Percentiles rank a stretch among this genome's conserved stretches.
phyloP scores from a whole-genome alignment of 2,888 invertebrate genomes.

The Nudaria mundana region DNA sequence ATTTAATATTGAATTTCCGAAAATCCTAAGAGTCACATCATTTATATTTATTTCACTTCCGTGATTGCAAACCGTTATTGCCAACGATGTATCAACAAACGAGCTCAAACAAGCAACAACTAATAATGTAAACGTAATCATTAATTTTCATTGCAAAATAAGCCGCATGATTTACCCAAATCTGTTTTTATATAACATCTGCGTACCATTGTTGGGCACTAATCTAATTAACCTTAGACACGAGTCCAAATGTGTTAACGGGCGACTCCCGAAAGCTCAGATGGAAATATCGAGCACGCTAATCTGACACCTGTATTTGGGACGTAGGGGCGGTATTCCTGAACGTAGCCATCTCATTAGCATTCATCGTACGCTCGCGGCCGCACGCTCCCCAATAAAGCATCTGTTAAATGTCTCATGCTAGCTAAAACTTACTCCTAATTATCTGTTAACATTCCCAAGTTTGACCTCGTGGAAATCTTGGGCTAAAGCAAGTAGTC shows the following conservation, averaged over 20 bases:
- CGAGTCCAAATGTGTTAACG: conserved; percentile 78
- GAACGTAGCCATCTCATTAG: conserved; percentile 62
- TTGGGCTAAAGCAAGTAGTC: conserved; percentile 60
- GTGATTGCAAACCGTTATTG: conserved; percentile 3
- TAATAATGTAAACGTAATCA: conserved; percentile 9
- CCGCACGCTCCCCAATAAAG: conserved; percentile 75
- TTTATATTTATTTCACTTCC: not conserved
- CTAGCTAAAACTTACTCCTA: conserved; percentile 77
- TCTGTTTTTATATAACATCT: conserved; percentile 59
- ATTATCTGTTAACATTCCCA: conserved; percentile 81
- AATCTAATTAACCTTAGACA: conserved; percentile 80
- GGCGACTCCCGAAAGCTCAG: conserved; percentile 60
- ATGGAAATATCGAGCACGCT: conserved; percentile 30
- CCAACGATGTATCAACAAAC: conserved; percentile 7
- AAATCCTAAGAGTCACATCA: not conserved
- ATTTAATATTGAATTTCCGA: not conserved
- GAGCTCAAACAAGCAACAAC: conserved; percentile 2
- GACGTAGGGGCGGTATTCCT: conserved; percentile 52
- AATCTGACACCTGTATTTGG: conserved; percentile 47
- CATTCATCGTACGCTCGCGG: conserved; percentile 78
- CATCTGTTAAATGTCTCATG: conserved; percentile 81
- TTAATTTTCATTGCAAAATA: conserved; percentile 24
- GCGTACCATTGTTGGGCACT: conserved; percentile 65
- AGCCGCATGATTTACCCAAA: conserved; percentile 32
- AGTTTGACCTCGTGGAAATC: conserved; percentile 79